Evolutionary conservation across 2,888 invertebrate species (phyloP), one percentile per base, ranked within the genome.

Genomic region (Xestobium rufovillosum): DNA sequence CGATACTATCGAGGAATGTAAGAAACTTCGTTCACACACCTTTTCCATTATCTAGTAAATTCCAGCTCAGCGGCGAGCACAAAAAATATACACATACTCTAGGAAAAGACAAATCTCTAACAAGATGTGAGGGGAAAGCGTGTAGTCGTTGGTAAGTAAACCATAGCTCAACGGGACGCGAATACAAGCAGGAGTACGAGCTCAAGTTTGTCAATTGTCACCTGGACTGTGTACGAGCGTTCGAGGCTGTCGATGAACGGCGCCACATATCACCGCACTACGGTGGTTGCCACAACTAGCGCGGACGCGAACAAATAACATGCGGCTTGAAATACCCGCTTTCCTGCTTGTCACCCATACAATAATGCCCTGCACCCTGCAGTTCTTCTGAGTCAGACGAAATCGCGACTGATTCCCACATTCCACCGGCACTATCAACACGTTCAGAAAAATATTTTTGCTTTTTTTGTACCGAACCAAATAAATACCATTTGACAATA

Each of bases 171-270:
- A 61, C 59, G 52, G 60, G 61, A 61, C 56, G 57, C 53, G 49
- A 48, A 50, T 51, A 60, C 59, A 59, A 54, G 59, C 58, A 52
- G 57, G 57, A 57, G n/a, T 59, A 61, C 59, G 56, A 55, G 56
- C 57, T 51, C 59, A 57, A 55, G 59, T 63, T 62, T 64, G 64
- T 64, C 64, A 61, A 63, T 64, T 64, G 64, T 64, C 63, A 61
- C 63, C 60, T 58, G 55, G 53, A 48, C 51, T 53, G 53, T 60
- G 59, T 61, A 52, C 53, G 47, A 50, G 51, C 51, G 53, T 50
- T 49, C 52, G 49, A 47, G 33, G 52, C 57, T 58, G 60, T 58
- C 59, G 45, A 37, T 41, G 47, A 47, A 51, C 57, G 58, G 45
- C 47, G 55, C 56, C 54, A 60, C 61, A 61, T 60, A 61, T 62